Evolutionary conservation across 30 jellyfish, hydroid and myxozoan genomes (phyloP), one percentile per base, ranked within the genome.

Genomic region (Aurelia aurita): DNA sequence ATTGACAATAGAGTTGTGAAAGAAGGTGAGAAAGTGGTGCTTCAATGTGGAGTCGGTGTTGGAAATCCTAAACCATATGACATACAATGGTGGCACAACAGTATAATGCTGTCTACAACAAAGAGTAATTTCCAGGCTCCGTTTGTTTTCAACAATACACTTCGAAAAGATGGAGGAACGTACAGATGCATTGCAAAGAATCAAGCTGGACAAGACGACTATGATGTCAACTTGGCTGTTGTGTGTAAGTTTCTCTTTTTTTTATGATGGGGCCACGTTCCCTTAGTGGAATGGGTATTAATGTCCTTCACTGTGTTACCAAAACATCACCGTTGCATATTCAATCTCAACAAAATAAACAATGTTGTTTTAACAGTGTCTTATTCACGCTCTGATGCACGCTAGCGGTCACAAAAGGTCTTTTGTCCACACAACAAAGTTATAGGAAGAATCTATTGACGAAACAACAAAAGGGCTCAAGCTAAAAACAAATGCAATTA

Each of bases 41-140:
- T 92, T 45, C 79, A 72, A 23, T 92, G 98, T 74, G 89, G 85
- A 14, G 95, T 73, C 0, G 67, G 90, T 35, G 83, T 70, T 70
- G 98, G 98, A 6, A 92, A 92, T 69, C 98, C 98, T 46, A 81
- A 82, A 55, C 98, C 98, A 34, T 54, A 86, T 46, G 59, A 64
- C 19, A 86, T 92, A 23, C 92, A 86, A 55, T 92, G 98, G 98
- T 83, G 93, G 93, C 84, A 68, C 46, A 83, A 83, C 74, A 83
- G 44, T 55, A 74, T 70, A 8, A 83, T 69, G 72, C 78, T 83
- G 12, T 39, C 74, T 8, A 47, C 86, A 44, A 70, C 45, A 23
- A 71, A 55, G 64, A 69, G 81, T 71, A 70, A 69, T 60, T 83
- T 83, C 44, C 75, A 83, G 51, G 72, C 84, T 19, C 93, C 86